Base-by-base conservation (phyloP, 2,888 invertebrate species). In the Drosophila recens region DNA sequence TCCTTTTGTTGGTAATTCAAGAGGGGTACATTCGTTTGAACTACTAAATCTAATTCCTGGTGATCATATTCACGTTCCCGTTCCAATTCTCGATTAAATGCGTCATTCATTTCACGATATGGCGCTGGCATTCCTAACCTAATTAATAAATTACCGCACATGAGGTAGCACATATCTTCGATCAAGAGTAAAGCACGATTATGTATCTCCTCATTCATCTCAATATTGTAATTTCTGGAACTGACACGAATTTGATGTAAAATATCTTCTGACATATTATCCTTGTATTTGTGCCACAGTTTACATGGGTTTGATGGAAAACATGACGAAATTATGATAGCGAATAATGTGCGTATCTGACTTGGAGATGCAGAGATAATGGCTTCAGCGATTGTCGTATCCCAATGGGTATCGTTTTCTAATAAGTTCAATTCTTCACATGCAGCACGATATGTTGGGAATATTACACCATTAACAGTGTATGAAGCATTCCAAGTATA, bases 271-370 rank as follows among this genome's bases (percentile, higher is more conserved):
- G 56, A 53, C 67, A 80, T 71, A 36, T 58, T 17, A 67, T 75
- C 65, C 34, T 66, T 66, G 65, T 62, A 75, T 51, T 72, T 78
- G 56, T 59, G 23, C 71, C 69, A 78, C 51, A 74, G 33, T 38
- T 73, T 48, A 56, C 5, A 8, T 45, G 56, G 43, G 11, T 61
- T 46, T 27, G 51, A 54, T 48, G 49, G 54, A 11, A 43, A 61
- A 4, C 54, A 62, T 57, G 51, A 45, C 43, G 52, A 64, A 64
- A 73, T 66, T 65, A 72, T 58, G 53, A 71, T 54, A 49, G 67
- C 52, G 90, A 84, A 86, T 90, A 90, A 65, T 49, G 67, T 59
- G 17, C 68, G 70, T 57, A 64, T 74, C 38, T 71, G 57, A 51
- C 49, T 48, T 58, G 70, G 59, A 56, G 52, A 49, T 66, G 67